Evolutionary conservation across 2,113 vertebrate species (phyloP), one percentile per base, ranked within the genome.

Genomic region (Colius striatus): DNA sequence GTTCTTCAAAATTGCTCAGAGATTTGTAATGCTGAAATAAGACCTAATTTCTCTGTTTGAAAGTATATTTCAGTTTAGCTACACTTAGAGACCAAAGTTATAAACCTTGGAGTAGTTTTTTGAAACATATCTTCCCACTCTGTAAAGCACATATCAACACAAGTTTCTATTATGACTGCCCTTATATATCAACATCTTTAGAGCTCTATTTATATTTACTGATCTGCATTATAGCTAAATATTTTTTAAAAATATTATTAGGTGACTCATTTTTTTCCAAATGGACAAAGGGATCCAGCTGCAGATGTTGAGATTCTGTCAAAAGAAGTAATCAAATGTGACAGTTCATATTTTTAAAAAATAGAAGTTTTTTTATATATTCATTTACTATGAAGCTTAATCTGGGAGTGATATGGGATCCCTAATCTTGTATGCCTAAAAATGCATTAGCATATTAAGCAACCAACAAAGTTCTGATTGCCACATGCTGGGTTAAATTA

Each of bases 21-120:
- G 60, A 26, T 93, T 76, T 92, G 25, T 72, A 92, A 88, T 77
- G 45, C 9, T 87, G 81, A 88, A 84, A 72, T 47, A 82, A 89
- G 13, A 61, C 61, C 13, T 78, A 73, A 73, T 94, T 94, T 87
- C 65, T 76, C 47, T 62, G 4, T 50, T 79, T 68, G 87, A 50
- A 68, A 87, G n/a, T 62, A 13, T 30, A 79, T 70, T 83, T 85
- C 66, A 63, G 10, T 55, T 14, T 11, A 79, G 51, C 47, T 55
- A 20, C 22, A 27, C 58, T 83, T 47, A 70, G 22, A 82, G 4
- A 16, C 16, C 29, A 76, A 92, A 96, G 30, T 20, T 73, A 55
- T 50, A 83, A 85, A 58, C 10, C 36, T 67, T 76, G 41, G 23
- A 63, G 30, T 48, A 25, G 68, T 92, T 58, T 74, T 76, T 41